Base-by-base conservation (phyloP, 2,113 vertebrate genomes). In the Epinephelus fuscoguttatus region DNA sequence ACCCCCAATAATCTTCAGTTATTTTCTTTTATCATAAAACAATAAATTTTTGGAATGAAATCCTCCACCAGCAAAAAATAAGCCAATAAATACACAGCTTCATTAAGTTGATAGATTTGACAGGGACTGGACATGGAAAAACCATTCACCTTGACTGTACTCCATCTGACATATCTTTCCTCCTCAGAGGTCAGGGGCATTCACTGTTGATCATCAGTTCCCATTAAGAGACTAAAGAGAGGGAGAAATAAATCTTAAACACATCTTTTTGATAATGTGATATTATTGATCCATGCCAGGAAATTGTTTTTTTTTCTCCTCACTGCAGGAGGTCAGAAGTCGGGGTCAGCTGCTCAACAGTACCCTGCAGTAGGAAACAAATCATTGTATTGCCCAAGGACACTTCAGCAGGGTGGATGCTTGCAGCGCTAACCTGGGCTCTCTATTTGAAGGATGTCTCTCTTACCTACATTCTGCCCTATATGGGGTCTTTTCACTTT, bases 201-300 rank as follows among this genome's bases (percentile, higher is more conserved):
- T 45, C 50, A 11, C 47, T 73, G 60, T 87, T 67, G 52, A 62
- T 88, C 74, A 87, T 66, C 81, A n/a, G 6, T 72, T 55, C 33
- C 84, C 55, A 79, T 70, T 72, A 71, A 67, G 49, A 80, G 37
- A 50, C 67, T 45, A 45, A 63, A 75, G 53, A 53, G 37, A 47
- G 11, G 27, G n/a, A 72, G 70, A 40, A 33, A 89, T 90, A 75
- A 81, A 84, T 86, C 84, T 78, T 77, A 80, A 79, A 79, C 61
- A 81, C 71, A 5, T 63, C 82, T 75, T 84, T 90, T 90, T 90
- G 62, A 91, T 90, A 80, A 91, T 91, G 79, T 67, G 81, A 79
- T 69, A 60, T 71, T 84, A 93, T 93, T 70, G 89, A 93, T 93
- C 75, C 64, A n/a, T 2, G 25, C n/a, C 5, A 17, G 71, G 52